Evolutionary conservation across 2,113 vertebrate genomes (phyloP), one percentile per base, ranked within the genome.

Genomic region (Raja brachyura): DNA sequence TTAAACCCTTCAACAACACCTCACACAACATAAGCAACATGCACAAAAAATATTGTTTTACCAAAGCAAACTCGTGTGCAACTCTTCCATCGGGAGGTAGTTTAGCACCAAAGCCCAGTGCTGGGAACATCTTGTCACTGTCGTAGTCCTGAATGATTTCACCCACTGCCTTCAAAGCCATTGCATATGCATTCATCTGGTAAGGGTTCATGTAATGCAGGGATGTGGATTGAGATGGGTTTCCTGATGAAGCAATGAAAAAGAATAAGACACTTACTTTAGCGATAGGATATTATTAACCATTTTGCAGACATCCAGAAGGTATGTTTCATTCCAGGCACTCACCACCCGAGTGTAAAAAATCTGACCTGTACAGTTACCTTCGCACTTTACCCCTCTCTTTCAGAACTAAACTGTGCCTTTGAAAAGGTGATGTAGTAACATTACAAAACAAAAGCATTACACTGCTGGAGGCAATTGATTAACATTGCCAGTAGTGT

Each of bases 121-220:
- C 98, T 0, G 98, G 98, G 94, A 98, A 99, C 97, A 98, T 98
- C 96, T 98, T 99, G 95, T 98, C 97, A 1, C 98, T 98, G 97
- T 98, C 98, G 0, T 99, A 99, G 95, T 99, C 98, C 95, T 99
- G 98, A 94, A 98, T 98, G 95, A 99, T 98, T 95, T 99, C 98
- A 0, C 98, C 98, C 0, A 98, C 98, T 0, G 98, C 98, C 11
- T 97, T 98, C 94, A 99, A 97, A 0, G 98, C 98, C 97, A 99
- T 97, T 31, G 98, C 96, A 0, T 99, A 99, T 81, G 98, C 98
- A 0, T 98, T 99, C 95, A 98, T 97, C 97, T 98, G 98, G 97
- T 98, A 99, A 1, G 98, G 98, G 93, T 98, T 99, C 98, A 98
- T 98, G 95, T 99, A 99, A 96, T 99, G 98, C 93, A 98, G 96